These are phyloP conservation scores for Turritopsis dohrnii DNA, from an alignment of 30 jellyfish, hydroid and myxozoan genomes.

Conservation along the genomic window DNA sequence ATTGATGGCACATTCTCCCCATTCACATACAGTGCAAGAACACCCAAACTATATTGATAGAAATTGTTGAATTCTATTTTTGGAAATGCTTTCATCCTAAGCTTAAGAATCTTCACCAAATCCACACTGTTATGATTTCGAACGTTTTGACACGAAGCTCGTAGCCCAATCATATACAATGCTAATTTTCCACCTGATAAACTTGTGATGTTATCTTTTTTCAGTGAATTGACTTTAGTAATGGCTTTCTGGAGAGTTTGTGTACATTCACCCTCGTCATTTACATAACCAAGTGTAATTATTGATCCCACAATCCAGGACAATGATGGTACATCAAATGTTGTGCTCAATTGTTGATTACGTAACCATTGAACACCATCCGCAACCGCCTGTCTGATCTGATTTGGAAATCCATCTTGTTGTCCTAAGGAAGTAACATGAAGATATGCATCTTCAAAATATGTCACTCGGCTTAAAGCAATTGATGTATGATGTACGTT, in stretches of 20 bases:
- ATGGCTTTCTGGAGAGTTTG: background rate
- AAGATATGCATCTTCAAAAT: background rate
- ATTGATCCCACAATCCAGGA: background rate
- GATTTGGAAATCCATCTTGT: background rate
- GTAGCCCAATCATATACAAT: background rate
- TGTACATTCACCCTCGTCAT: background rate
- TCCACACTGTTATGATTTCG: background rate
- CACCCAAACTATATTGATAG: constrained; percentile 14
- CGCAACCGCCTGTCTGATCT: background rate
- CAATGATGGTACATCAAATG: background rate
- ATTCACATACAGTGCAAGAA: constrained; percentile 10
- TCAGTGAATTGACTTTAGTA: background rate
- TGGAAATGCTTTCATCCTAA: background rate
- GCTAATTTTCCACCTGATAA: constrained; percentile 12
- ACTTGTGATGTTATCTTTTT: background rate
- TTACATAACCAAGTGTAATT: background rate
- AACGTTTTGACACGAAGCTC: constrained; percentile 3
- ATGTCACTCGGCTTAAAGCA: no score
- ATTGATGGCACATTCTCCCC: background rate
- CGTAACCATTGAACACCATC: constrained; percentile 8
- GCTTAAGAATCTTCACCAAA: background rate
- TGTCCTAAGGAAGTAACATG: background rate
- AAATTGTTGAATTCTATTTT: background rate
- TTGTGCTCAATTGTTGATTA: background rate
- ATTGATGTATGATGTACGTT: no score